Percentiles rank a stretch among this genome's conserved stretches.
Conservation (phyloP, 2,888 invertebrate species). For the Gymnoscelis rufifasciata region DNA sequence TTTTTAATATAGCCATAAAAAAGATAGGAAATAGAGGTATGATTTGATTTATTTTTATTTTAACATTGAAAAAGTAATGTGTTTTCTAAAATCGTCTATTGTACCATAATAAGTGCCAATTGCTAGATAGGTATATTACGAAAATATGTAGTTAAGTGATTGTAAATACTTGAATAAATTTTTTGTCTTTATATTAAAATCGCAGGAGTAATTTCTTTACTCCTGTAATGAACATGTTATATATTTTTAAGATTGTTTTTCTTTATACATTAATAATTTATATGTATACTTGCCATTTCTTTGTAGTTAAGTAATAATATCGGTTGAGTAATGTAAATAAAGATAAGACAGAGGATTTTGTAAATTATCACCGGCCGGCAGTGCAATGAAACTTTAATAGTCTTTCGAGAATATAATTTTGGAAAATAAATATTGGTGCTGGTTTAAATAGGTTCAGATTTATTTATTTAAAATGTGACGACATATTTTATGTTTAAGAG, state of each 20-base stretch:
- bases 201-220: no score
- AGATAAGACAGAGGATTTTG: slow-evolving; percentile 40
- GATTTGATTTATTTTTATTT: no score
- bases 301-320: slow-evolving; percentile 10
- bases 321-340: slow-evolving; percentile 42
- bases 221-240: no score
- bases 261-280: neutral
- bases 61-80: no score
- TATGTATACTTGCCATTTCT: neutral
- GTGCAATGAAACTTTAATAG: slow-evolving; percentile 65
- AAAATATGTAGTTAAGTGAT: no score
- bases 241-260: no score
- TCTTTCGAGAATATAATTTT: slow-evolving; percentile 39
- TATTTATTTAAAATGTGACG: slow-evolving; percentile 40
- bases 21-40: no score
- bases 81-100: no score
- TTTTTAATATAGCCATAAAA: slow-evolving; percentile 18
- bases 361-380: slow-evolving; percentile 68
- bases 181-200: no score
- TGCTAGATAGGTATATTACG: no score
- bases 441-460: slow-evolving; percentile 45
- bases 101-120: no score
- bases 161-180: no score
- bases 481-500: slow-evolving; percentile 1
- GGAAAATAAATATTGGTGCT: slow-evolving; percentile 31